Evolutionary conservation across 2,113 vertebrate species (phyloP).

Genomic region (Ascaphus truei): DNA sequence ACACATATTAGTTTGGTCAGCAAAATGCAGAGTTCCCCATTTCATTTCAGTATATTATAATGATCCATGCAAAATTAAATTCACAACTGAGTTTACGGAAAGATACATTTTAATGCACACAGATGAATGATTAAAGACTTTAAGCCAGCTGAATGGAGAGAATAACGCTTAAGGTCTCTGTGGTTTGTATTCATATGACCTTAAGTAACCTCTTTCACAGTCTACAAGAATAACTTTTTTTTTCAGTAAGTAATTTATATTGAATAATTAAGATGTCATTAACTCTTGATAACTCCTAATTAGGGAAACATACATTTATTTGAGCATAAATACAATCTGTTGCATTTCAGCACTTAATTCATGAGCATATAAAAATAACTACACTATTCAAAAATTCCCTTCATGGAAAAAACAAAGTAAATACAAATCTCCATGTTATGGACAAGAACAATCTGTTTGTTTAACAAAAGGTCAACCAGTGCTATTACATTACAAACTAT

Average conservation of each 20-base stretch:
- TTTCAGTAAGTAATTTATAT: not conserved
- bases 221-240: not conserved
- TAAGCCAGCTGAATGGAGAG: constrained; percentile 8
- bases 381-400: no score
- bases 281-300: not conserved
- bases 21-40: no score
- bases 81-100: constrained; percentile 2
- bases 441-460: no score
- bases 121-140: constrained; percentile 22
- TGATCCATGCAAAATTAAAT: not conserved
- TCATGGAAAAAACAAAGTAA: no score
- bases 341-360: no score
- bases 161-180: not conserved
- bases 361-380: no score
- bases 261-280: not conserved
- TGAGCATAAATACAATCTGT: no score
- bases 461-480: not conserved
- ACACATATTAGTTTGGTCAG: no score
- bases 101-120: not conserved
- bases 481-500: not conserved
- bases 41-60: no score
- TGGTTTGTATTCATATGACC: not conserved
- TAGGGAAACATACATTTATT: no score
- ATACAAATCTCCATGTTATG: no score
- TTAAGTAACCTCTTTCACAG: not conserved